Evolutionary conservation across 2,113 vertebrate species (phyloP).

Genomic region (Ovis aries): ARS-UI_Ramb_v3.0 NC_056056.1:39180501-39181000

Average conservation of each 20-base stretch:
- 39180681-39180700: not conserved
- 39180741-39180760: not conserved
- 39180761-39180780: not conserved
- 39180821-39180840: not conserved
- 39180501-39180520: not conserved
- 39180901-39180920: not conserved
- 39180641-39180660: not conserved
- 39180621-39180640: not conserved
- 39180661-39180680: conserved; percentile 12
- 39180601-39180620: not conserved
- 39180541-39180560: not conserved
- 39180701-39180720: not conserved
- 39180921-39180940: not conserved
- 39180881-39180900: not conserved
- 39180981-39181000: not conserved
- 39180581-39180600: not conserved
- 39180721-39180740: not conserved
- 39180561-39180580: not conserved
- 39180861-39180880: not conserved
- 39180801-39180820: not conserved
- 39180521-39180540: not conserved
- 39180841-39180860: not conserved
- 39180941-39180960: not conserved
- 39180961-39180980: not conserved
- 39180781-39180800: not conserved